Evolutionary conservation across 2,888 invertebrate species (phyloP).

Genomic region (Gisinianus flammeolus): DNA sequence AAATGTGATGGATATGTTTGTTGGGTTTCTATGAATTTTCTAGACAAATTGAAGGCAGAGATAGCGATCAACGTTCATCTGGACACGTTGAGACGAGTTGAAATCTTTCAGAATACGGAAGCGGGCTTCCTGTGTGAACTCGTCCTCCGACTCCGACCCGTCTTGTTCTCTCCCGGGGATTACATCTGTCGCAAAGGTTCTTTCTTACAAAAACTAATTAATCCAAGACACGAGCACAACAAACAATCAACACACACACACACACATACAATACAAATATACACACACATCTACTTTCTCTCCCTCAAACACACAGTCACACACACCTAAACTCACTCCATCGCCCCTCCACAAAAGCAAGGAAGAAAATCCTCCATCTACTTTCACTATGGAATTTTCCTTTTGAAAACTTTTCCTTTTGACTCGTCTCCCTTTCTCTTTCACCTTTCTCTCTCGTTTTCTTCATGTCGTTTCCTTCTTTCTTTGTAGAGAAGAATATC

Average conservation of each 20-base stretch:
- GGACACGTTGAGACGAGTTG: constrained; percentile 95
- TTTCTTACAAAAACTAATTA: constrained; percentile 37
- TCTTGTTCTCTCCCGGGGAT: constrained; percentile 97
- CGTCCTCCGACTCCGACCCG: constrained; percentile 90
- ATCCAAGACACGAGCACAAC: constrained; percentile 20
- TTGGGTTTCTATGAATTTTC: background rate
- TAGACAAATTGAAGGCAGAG: constrained; percentile 96
- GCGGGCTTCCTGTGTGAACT: constrained; percentile 98
- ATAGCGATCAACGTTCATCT: constrained; percentile 99
- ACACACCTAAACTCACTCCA: background rate
- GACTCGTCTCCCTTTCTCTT: constrained; percentile 12
- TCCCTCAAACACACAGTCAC: background rate
- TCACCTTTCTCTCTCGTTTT: no score
- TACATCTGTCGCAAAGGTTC: constrained; percentile 98
- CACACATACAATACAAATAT: background rate
- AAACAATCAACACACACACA: background rate
- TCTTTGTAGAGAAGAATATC: no score
- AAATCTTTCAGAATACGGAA: constrained; percentile 99
- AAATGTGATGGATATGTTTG: background rate
- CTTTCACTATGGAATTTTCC: no score
- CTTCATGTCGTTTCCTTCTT: no score
- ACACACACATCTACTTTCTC: background rate
- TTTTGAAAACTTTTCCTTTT: no score
- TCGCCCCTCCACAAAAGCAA: no score
- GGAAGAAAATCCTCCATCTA: no score